Evolutionary conservation across 2,797 vertebrate species (phyloP), one percentile per base, ranked within the genome.

Genomic region (Dryobates pubescens): DNA sequence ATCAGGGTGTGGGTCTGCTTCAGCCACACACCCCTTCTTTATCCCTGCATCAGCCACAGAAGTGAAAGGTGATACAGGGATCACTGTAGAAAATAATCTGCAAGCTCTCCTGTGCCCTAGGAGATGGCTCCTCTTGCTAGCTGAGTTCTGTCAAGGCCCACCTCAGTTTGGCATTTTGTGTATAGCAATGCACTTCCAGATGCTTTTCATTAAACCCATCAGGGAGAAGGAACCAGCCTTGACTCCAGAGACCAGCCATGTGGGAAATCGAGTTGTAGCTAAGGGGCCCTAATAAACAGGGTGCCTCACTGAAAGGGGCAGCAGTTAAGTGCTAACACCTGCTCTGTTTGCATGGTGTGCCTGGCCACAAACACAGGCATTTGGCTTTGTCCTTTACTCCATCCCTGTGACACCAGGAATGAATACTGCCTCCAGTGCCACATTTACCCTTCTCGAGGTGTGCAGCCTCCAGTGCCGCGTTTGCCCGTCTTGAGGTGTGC

Each of bases 1-100:
- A 95, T 96, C 93, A 94, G 96, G 93, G 90, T 81, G 86, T 86
- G 57, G 89, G 91, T 58, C 87, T 62, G 84, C 87, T 74, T 80
- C 72, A 59, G 4, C 89, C 7, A 3, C 80, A 82, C 77, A 62
- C 88, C 89, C 88, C 85, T 86, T 84, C 78, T 77, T 87, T 72
- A 72, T 81, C 79, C 73, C 86, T 38, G 56, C 90, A 83, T 61
- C 86, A 43, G 91, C 53, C 34, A 26, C 73, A 92, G 88, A 56
- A 89, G 53, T 64, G 91, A 84, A 92, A 92, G 78, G 83, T 72
- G 86, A 79, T 58, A 73, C 81, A 1, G 24, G 82, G 63, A 54
- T 80, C 1, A 0, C 67, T 24, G 83, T 10, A 77, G 86, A 36
- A 92, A 76, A n/a, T 56, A 62, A 71, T n/a, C 76, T 8, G 43